Percentiles rank a stretch among this genome's conserved stretches.
Conservation (phyloP, 2,888 invertebrate genomes). For the Patella caerulea region DNA sequence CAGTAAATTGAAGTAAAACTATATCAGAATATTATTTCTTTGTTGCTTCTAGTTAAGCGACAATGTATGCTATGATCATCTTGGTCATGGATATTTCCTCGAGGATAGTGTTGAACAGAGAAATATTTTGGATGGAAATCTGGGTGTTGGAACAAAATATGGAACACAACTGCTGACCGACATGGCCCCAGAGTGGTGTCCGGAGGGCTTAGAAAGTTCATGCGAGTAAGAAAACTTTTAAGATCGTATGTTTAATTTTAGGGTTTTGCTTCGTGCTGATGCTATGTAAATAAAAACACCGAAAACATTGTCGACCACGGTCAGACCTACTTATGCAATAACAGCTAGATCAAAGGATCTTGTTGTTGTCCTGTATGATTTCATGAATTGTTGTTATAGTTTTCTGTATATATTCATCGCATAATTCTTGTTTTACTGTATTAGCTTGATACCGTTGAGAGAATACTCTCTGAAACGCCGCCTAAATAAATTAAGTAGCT, state of each 20-base stretch:
- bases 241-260: not conserved
- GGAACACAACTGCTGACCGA: conserved; percentile 40
- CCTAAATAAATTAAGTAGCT: no score
- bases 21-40: not conserved
- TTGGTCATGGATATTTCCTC: conserved; percentile 64
- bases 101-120: conserved; percentile 63
- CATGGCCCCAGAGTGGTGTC: conserved; percentile 26
- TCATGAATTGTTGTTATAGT: no score
- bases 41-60: conserved; percentile 45
- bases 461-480: no score
- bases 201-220: conserved; percentile 21
- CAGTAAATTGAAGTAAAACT: no score
- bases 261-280: not conserved
- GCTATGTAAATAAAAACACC: not conserved
- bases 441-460: no score
- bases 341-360: no score
- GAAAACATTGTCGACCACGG: not conserved
- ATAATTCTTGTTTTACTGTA: no score
- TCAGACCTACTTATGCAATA: no score
- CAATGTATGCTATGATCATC: conserved; percentile 58
- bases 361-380: no score
- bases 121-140: conserved; percentile 49
- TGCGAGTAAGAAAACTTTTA: conserved; percentile 15
- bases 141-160: conserved; percentile 41
- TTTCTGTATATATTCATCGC: no score